Percentiles rank a stretch among this genome's conserved stretches.
These are phyloP conservation scores for Thyatira batis DNA, from an alignment of 2,888 invertebrate species.

Conservation along the genomic window DNA sequence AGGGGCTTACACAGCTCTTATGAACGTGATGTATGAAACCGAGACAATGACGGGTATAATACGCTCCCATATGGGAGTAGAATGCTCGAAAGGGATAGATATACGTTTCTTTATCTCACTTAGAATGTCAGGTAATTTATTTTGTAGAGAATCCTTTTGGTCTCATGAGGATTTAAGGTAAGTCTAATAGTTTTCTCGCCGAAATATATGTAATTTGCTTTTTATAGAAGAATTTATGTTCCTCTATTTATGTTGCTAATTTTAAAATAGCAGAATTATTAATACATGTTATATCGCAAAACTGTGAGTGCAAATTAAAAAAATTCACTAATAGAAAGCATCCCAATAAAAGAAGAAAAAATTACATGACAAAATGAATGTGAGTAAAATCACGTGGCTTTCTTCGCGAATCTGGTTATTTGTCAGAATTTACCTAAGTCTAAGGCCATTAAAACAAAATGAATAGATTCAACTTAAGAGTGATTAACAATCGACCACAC, in stretches of 20 bases:
- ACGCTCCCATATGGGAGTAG: conserved; percentile 45
- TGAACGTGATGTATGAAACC: conserved; percentile 65
- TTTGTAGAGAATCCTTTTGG: conserved; percentile 30
- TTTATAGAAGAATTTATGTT: not conserved
- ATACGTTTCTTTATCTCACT: conserved; percentile 31
- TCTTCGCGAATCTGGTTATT: too few species aligned
- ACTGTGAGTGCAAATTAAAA: too few species aligned
- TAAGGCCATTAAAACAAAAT: not conserved
- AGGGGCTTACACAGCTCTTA: conserved; percentile 65
- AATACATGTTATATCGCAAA: too few species aligned
- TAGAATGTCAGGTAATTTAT: conserved; percentile 45
- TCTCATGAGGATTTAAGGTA: conserved; percentile 35
- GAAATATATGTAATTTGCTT: conserved; percentile 25
- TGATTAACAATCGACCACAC: not conserved
- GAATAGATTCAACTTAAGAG: not conserved
- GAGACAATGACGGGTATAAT: conserved; percentile 58
- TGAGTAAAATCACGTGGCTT: too few species aligned
- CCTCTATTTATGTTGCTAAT: not conserved
- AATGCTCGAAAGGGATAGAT: conserved; percentile 45
- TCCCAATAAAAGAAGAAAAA: too few species aligned
- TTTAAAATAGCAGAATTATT: too few species aligned
- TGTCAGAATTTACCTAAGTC: too few species aligned
- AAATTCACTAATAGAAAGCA: too few species aligned
- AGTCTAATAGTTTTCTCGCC: conserved; percentile 48
- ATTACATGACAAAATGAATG: too few species aligned